Base-by-base conservation (phyloP, 1,140 invertebrate species). In the Oryzaephilus surinamensis region DNA sequence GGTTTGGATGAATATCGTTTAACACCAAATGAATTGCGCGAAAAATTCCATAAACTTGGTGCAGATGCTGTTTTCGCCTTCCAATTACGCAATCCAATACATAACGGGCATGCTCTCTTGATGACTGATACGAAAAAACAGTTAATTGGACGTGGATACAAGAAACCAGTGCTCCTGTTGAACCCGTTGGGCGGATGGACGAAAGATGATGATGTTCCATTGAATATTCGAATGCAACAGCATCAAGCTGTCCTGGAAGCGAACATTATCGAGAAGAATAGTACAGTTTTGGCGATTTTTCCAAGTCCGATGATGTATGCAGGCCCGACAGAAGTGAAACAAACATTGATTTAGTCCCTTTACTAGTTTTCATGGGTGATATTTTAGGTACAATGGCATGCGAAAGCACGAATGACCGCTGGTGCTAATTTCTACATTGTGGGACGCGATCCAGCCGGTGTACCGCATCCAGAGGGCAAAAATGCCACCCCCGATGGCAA, bases 291-390 rank as follows among this genome's bases (percentile, higher is more conserved):
- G 30, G 94, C 97, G 2, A 97, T 99, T 52, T 99, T 99, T 65
- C 97, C 97, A 0, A 97, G 94, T 42, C 97, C 96, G 0, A 99
- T 99, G 97, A 84, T 95, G 80, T 99, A 99, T 65, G 97, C 95
- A 12, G 97, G 97, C 10, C 96, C 96, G 11, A 94, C 92, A 27
- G 96, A 99, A n/a, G n/a, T n/a, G n/a, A n/a, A n/a, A n/a, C n/a
- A n/a, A n/a, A n/a, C n/a, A n/a, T n/a, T n/a, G n/a, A n/a, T n/a
- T n/a, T n/a, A n/a, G n/a, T n/a, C n/a, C n/a, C n/a, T n/a, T n/a
- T n/a, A n/a, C n/a, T n/a, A n/a, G n/a, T n/a, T n/a, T n/a, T n/a
- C n/a, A n/a, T n/a, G n/a, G n/a, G n/a, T n/a, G n/a, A n/a, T n/a
- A n/a, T n/a, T n/a, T n/a, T n/a, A n/a, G 73, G 93, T 99, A 14